A percentile compares a stretch with the other conserved stretches of the same genome.
These are phyloP conservation scores for Acrobasis suavella DNA, from an alignment of 2,888 invertebrate genomes.

Conservation along the genomic window DNA sequence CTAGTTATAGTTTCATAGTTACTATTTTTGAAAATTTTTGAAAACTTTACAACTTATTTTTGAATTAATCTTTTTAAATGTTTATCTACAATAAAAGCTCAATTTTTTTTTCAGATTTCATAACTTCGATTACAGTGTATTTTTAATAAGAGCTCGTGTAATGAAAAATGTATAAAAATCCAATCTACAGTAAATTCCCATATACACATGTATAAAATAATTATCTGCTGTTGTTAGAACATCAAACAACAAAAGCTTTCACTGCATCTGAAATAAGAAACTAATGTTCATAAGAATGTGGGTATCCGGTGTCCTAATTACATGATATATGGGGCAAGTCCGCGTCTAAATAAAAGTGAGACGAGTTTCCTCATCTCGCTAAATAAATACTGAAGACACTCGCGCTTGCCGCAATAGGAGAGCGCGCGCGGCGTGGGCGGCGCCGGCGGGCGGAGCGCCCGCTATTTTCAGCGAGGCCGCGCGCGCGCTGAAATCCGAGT, in stretches of 20 bases:
- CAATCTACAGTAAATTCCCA: too few relatives aligned
- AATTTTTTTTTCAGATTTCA: too few relatives aligned
- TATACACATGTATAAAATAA: too few relatives aligned
- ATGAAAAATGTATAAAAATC: too few relatives aligned
- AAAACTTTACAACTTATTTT: not conserved
- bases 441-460: conserved; percentile 44
- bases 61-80: too few relatives aligned
- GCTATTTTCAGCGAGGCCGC: conserved; percentile 81
- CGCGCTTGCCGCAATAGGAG: conserved; percentile 78
- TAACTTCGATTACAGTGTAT: too few relatives aligned
- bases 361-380: conserved; percentile 77
- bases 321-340: conserved; percentile 70
- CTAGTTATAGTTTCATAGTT: conserved; percentile 2
- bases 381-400: conserved; percentile 73
- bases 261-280: conserved; percentile 3
- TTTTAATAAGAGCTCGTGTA: too few relatives aligned
- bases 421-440: conserved; percentile 42
- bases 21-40: conserved; percentile 12
- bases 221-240: not conserved
- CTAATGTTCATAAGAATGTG: conserved; percentile 6
- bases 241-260: not conserved
- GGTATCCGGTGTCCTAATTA: conserved; percentile 53
- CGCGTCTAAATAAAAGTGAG: conserved; percentile 70
- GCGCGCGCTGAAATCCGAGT: conserved; percentile 76
- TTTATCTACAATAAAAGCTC: too few relatives aligned